Base-by-base conservation (phyloP, 2,797 vertebrate genomes). In the Mormyrus proboscirostris region DNA sequence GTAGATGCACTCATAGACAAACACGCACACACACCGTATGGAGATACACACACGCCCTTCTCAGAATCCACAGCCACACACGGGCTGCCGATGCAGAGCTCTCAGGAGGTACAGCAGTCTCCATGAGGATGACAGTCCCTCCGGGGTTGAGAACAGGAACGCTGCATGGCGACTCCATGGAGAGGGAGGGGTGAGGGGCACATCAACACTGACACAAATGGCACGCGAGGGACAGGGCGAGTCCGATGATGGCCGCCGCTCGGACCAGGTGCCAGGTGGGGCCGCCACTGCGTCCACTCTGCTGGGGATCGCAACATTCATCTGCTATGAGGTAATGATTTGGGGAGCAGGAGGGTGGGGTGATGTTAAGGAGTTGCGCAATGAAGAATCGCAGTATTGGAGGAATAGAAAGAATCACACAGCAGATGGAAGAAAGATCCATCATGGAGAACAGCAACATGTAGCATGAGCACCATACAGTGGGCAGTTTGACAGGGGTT, bases 161-260 rank as follows among this genome's bases (percentile, higher is more conserved):
- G 69, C 51, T 47, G 89, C 89, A 92, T 92, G 9, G 57, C 38
- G 29, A 22, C 25, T 33, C 33, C 38, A 29, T 59, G 33, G 86
- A 8, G 9, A 57, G 22, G 25, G 51, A 55, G 51, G 84, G 84
- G 84, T 51, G 86, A 25, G 51, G 90, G 85, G 50, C 76, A 92
- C 90, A 90, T 93, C 92, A 92, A 91, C 91, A 92, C 84, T 90
- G 89, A 92, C 88, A 92, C 88, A 90, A 91, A 91, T 89, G 90
- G 90, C 92, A 89, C 84, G 84, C 84, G 62, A 93, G 55, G 89
- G 91, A 92, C 84, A 92, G 86, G 85, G 83, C 53, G 41, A 89
- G 79, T 92, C 92, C 92, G 47, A 92, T 57, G 91, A 90, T 53
- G 53, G 89, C 88, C 86, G 85, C 25, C 51, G 90, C 69, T 84